phyloP scores from a whole-genome alignment of 2,888 invertebrate genomes.

The Aricia artaxerxes region DNA sequence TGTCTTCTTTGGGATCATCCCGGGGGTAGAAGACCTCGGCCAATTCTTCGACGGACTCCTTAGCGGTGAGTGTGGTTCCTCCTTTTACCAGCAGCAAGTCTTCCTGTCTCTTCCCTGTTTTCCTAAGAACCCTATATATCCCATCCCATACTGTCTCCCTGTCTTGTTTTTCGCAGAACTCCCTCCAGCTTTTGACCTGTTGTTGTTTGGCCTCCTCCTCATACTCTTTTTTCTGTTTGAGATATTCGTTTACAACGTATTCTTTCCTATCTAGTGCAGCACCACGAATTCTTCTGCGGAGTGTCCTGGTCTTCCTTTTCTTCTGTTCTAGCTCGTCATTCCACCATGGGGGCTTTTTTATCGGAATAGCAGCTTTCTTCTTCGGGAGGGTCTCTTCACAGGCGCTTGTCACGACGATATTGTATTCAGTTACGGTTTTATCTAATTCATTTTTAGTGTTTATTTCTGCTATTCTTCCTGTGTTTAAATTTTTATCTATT shows the following conservation, averaged over 20 bases:
- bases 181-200: slow-evolving; percentile 38
- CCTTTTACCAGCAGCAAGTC: background rate
- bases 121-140: slow-evolving; percentile 37
- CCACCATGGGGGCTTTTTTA: background rate
- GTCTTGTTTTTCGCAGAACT: slow-evolving; percentile 41
- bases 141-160: slow-evolving; percentile 42
- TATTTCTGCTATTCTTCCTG: background rate
- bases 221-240: background rate
- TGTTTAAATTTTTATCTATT: background rate
- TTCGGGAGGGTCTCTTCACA: background rate
- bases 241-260: background rate
- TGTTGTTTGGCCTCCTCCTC: background rate
- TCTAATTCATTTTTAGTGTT: background rate
- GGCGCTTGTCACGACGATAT: background rate
- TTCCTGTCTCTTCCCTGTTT: slow-evolving; percentile 22
- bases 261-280: background rate
- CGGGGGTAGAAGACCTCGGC: slow-evolving; percentile 10
- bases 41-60: background rate
- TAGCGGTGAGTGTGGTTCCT: background rate
- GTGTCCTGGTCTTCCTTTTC: background rate
- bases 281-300: background rate
- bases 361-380: background rate
- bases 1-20: background rate
- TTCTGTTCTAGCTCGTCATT: background rate
- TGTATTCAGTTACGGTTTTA: background rate